Evolutionary conservation across 2,113 vertebrate genomes (phyloP).

Genomic region (Chroicocephalus ridibundus): DNA sequence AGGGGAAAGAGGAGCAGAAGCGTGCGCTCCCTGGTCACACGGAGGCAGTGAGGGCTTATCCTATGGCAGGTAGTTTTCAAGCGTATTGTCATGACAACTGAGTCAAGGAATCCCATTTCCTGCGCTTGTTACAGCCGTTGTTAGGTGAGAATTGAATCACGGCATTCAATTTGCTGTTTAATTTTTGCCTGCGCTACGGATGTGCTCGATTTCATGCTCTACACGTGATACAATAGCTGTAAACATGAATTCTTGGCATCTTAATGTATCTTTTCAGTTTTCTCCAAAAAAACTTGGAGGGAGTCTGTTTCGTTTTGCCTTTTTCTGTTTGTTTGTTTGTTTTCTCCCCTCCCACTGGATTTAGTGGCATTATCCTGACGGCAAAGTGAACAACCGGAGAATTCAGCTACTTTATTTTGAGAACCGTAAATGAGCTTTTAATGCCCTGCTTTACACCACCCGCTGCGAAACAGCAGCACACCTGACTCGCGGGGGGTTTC

Average conservation of each 20-base stretch:
- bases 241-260: background rate
- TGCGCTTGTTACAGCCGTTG: background rate
- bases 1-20: background rate
- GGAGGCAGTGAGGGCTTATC: background rate
- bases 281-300: background rate
- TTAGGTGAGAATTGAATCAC: background rate
- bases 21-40: fast-evolving
- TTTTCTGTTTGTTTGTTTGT: background rate
- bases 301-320: background rate
- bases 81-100: constrained; percentile 59
- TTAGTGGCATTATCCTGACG: fast-evolving
- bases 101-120: constrained; percentile 21
- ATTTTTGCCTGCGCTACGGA: background rate
- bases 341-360: fast-evolving
- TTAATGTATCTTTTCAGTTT: background rate
- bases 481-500: background rate
- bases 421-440: background rate
- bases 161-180: background rate
- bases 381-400: background rate
- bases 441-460: background rate
- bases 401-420: background rate
- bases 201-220: background rate
- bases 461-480: background rate
- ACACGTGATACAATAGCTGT: background rate
- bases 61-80: background rate